Evolutionary conservation across 2,113 vertebrate species (phyloP), one percentile per base, ranked within the genome.

Genomic region (Astur gentilis): DNA sequence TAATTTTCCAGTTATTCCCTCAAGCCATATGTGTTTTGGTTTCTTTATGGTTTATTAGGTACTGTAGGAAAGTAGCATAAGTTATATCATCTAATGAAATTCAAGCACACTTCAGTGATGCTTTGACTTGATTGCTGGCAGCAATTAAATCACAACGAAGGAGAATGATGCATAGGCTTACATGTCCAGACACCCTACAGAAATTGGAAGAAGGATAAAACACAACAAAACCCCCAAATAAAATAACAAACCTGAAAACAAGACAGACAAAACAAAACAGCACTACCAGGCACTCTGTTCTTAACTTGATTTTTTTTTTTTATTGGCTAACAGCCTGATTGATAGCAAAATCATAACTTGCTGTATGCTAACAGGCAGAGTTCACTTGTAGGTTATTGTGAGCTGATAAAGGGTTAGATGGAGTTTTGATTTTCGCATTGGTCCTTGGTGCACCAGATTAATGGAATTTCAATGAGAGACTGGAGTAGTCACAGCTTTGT

Each of bases 41-140:
- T 99, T 98, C 98, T 98, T 98, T 98, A 99, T 99, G 98, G 98
- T 98, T 99, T 98, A 98, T 99, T 98, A 98, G 98, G 98, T 98
- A 98, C 98, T 98, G 98, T 98, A 98, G 98, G 98, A 98, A 98
- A 99, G 98, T 98, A 98, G 98, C 98, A 98, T 99, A 98, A 98
- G 98, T 98, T 98, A 98, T 98, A 98, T 98, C 98, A 98, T 98
- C 98, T 99, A 98, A 98, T 98, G 98, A 98, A 99, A 99, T 98
- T 98, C 98, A 98, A 98, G 98, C 98, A 98, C 98, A 98, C 98
- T 98, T 98, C 98, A 98, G 96, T 98, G 98, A 98, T 98, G 98
- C 98, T 98, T 98, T 93, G 97, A 98, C 97, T 98, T 98, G 98
- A 98, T 98, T 98, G 98, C 98, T 98, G 97, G 97, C 97, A 98